Evolutionary conservation across 1,140 invertebrate genomes (phyloP), one percentile per base, ranked within the genome.

Genomic region (Nasonia vitripennis): DNA sequence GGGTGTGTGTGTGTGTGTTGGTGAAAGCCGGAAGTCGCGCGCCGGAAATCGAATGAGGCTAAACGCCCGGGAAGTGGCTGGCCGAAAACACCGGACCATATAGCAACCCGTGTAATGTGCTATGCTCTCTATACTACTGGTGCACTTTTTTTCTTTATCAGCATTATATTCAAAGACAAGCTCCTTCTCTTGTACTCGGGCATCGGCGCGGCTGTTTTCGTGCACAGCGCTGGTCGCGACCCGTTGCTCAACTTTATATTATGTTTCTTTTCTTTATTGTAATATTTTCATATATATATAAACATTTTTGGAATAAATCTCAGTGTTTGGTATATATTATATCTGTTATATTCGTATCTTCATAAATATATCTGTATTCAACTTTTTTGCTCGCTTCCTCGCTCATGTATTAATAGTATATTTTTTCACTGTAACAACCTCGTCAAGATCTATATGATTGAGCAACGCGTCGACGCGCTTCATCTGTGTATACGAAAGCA

Each of bases 301-400:
- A 6, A 37, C 23, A 70, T 70, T 70, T 80, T 27, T 45, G 68
- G 34, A 45, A 80, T 80, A 80, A 71, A 73, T 81, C 51, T 81
- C 11, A 51, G 34, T 45, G 27, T 73, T 41, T 81, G 67, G 20
- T 81, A n/a, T 89, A 87, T 89, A 88, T 86, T 85, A 62, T 48
- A 86, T 88, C 83, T 89, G 85, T 88, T 27, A 27, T 27, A 27
- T 86, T 86, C 84, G 27, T 27, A 87, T 89, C 84, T 88, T 87
- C 84, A 87, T 89, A 88, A 87, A 89, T 89, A 89, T 88, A 90
- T 89, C 70, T 81, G 20, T 51, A 34, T 82, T 75, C 34, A 37
- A 37, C 23, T 74, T 31, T 48, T 82, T 48, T 82, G n/a, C 88
- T 88, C 85, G 87, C 86, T 89, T 86, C 5, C 77, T 71, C 70